Percentiles rank a stretch among this genome's conserved stretches.
Evolutionary conservation across 2,113 vertebrate genomes (phyloP).

Genomic region (Puntigrus tetrazona): DNA sequence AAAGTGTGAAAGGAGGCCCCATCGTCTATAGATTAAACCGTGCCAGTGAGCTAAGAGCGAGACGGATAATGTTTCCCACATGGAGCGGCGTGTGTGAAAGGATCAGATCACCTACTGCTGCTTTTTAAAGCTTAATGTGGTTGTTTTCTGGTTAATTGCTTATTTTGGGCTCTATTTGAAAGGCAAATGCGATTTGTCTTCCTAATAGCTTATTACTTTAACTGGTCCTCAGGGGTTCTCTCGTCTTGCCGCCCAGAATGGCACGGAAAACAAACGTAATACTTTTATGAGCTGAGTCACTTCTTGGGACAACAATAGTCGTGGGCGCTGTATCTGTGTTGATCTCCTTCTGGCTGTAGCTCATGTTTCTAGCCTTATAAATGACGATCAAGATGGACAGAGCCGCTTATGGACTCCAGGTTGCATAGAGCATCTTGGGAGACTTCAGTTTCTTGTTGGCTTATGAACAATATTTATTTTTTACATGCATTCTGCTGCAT

Average conservation of each 20-base stretch:
- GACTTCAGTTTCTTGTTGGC: background rate
- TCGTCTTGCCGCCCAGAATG: conserved; percentile 48
- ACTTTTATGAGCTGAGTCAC: conserved; percentile 56
- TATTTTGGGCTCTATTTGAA: conserved; percentile 62
- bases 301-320: conserved; percentile 53
- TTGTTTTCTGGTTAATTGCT: conserved; percentile 64
- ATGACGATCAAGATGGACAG: background rate
- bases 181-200: conserved; percentile 62
- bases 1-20: conserved; percentile 38
- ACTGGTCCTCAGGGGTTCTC: conserved; percentile 51
- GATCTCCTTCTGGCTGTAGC: background rate
- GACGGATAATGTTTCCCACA: conserved; percentile 64
- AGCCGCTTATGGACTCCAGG: background rate
- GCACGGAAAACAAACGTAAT: conserved; percentile 53
- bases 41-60: conserved; percentile 56
- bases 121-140: conserved; percentile 48
- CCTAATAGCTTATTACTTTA: conserved; percentile 65
- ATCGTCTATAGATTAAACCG: conserved; percentile 53
- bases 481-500: too few species aligned
- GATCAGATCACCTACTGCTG: conserved; percentile 63
- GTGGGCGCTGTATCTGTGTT: conserved; percentile 7
- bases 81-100: conserved; percentile 60
- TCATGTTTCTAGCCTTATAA: background rate
- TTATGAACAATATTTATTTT: background rate
- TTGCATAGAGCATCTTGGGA: background rate